Evolutionary conservation across 2,797 vertebrate species (phyloP), one percentile per base, ranked within the genome.

Genomic region (Sciurus carolinensis): DNA sequence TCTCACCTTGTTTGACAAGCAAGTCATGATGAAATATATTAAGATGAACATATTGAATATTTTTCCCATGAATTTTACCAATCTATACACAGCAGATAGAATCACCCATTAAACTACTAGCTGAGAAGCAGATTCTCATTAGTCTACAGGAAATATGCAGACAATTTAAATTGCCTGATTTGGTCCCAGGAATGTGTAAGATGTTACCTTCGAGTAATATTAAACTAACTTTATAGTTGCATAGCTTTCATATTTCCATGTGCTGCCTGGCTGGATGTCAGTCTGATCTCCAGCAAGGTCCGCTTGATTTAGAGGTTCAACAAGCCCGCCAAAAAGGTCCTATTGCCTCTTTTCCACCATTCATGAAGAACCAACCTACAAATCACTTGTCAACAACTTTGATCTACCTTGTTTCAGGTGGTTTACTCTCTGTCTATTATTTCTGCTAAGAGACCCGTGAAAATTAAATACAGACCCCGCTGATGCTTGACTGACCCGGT

Each of bases 391-490:
- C 98, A 98, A 98, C 98, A 98, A 98, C 98, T 98, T 98, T 98
- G 98, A 98, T 98, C 98, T 93, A 99, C 99, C 99, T 98, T 99
- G 98, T 99, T 99, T 98, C 99, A 99, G 99, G 99, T 99, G 99
- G 98, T 98, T 98, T 98, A 98, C 98, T 96, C 97, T 98, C 98
- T 98, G 98, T 98, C 98, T 99, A 99, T 99, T 99, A 99, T 98
- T 98, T 97, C 98, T 98, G 98, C 98, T 98, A 98, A 98, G 97
- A 98, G 98, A 98, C 98, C 98, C 98, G 93, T 99, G 99, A 98
- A 99, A 99, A 99, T 99, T 98, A 99, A 99, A 98, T 98, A 98
- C 98, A 99, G 98, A 98, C 98, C 98, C 98, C 87, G 91, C 98
- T 98, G 98, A 98, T 98, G 99, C 99, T 99, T 98, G 98, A 99